Evolutionary conservation across 2,797 vertebrate species (phyloP).

Genomic region (Fringilla coelebs): DNA sequence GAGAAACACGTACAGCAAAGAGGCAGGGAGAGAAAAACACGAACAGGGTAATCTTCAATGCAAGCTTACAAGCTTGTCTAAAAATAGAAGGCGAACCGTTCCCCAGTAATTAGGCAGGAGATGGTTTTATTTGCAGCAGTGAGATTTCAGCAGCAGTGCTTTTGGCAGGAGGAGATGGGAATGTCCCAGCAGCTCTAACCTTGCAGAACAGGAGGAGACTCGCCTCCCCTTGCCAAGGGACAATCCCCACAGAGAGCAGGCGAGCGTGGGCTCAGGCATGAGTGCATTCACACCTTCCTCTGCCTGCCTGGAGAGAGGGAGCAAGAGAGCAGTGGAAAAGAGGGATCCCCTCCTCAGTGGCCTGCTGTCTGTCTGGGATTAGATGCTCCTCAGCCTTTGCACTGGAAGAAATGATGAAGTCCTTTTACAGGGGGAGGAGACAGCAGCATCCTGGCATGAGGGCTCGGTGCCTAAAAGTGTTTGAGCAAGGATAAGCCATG

Average conservation of each 20-base stretch:
- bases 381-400: neutral
- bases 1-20: neutral
- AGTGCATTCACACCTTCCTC: neutral
- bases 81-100: conserved; percentile 53
- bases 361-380: neutral
- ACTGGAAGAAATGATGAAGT: neutral
- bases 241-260: neutral
- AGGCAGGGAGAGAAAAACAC: neutral
- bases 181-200: conserved; percentile 32
- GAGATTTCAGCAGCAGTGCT: conserved; percentile 6
- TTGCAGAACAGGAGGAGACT: neutral
- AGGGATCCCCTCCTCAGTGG: neutral
- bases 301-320: neutral
- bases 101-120: conserved; percentile 28
- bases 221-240: neutral
- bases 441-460: neutral
- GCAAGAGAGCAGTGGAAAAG: neutral
- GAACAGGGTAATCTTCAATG: conserved; percentile 27
- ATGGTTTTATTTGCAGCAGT: conserved; percentile 34
- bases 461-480: neutral
- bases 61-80: conserved; percentile 38
- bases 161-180: conserved; percentile 23
- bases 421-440: fast-evolving
- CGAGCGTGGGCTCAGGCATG: fast-evolving
- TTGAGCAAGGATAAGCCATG: neutral